Conservation (phyloP, 2,797 vertebrate genomes). For the Mionectes olivaceus region DNA sequence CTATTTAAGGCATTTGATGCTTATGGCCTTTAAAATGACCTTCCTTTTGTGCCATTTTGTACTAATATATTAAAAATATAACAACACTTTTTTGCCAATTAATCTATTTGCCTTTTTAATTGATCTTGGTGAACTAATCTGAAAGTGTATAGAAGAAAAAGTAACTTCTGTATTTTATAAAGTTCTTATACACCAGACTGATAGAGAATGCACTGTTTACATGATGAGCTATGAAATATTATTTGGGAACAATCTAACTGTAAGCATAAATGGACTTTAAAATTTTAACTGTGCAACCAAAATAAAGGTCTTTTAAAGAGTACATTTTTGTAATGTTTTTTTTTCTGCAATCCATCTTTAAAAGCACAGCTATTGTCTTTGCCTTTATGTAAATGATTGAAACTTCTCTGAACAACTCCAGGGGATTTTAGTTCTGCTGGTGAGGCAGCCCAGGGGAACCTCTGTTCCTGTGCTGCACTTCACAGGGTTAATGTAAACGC, state of each 20-base stretch:
- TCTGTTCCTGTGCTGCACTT: not conserved
- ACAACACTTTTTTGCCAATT: conserved; percentile 62
- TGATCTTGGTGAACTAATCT: conserved; percentile 61
- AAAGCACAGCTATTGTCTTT: not conserved
- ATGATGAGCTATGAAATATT: conserved; percentile 47
- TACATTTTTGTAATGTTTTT: not conserved
- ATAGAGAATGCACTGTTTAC: conserved; percentile 63
- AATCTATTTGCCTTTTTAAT: conserved; percentile 70
- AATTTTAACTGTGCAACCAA: conserved; percentile 63
- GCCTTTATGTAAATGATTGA: not conserved
- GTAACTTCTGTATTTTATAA: conserved; percentile 73
- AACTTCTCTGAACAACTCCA: not conserved
- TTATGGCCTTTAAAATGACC: conserved; percentile 36
- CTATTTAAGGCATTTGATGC: not conserved
- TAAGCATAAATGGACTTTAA: conserved; percentile 37
- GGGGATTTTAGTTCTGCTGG: not conserved
- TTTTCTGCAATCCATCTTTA: not conserved
- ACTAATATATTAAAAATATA: conserved; percentile 58
- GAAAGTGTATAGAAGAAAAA: conserved; percentile 51
- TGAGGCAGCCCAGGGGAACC: not conserved
- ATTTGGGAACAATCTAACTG: conserved; percentile 55
- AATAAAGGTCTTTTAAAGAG: conserved; percentile 77
- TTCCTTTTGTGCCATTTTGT: conserved; percentile 66
- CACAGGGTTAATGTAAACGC: not conserved
- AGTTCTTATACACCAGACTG: conserved; percentile 58